phyloP scores from a whole-genome alignment of 2,888 invertebrate genomes.

The Luffia ferchaultella region DNA sequence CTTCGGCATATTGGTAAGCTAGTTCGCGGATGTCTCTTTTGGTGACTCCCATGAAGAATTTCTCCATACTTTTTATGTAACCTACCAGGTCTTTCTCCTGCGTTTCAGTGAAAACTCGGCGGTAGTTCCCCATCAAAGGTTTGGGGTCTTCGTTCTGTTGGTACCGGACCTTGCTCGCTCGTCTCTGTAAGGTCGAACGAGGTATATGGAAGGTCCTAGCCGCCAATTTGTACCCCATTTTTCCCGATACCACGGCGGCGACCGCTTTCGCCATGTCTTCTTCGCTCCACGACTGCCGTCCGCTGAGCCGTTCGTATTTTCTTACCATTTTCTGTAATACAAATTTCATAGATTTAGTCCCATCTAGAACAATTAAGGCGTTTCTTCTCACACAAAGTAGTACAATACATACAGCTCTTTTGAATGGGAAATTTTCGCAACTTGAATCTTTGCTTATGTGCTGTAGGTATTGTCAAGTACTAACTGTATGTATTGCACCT shows the following conservation, averaged over 20 bases:
- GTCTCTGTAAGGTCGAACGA: conserved; percentile 52
- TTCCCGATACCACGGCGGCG: conserved; percentile 56
- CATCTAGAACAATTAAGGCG: too few species aligned
- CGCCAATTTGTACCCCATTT: conserved; percentile 60
- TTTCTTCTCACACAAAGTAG: too few species aligned
- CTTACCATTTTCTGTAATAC: conserved; percentile 54
- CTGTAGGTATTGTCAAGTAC: too few species aligned
- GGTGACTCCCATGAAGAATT: conserved; percentile 56
- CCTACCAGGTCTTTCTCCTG: conserved; percentile 57
- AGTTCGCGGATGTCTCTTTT: conserved; percentile 52
- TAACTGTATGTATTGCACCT: too few species aligned
- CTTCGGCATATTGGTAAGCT: conserved; percentile 60
- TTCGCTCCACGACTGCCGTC: conserved; percentile 59
- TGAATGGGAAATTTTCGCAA: too few species aligned
- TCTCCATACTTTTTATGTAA: conserved; percentile 59
- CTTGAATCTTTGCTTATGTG: too few species aligned
- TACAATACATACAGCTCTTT: too few species aligned
- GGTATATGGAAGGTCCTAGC: conserved; percentile 58
- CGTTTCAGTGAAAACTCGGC: conserved; percentile 54
- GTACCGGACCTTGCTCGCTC: conserved; percentile 56
- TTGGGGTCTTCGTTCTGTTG: conserved; percentile 40
- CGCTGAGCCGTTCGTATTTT: conserved; percentile 61
- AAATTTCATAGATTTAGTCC: too few species aligned
- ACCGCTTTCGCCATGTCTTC: conserved; percentile 60
- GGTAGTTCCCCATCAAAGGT: conserved; percentile 55